Percentiles rank a stretch among this genome's conserved stretches.
Conservation (phyloP, 2,888 invertebrate genomes). For the Cotesia congregata region DNA sequence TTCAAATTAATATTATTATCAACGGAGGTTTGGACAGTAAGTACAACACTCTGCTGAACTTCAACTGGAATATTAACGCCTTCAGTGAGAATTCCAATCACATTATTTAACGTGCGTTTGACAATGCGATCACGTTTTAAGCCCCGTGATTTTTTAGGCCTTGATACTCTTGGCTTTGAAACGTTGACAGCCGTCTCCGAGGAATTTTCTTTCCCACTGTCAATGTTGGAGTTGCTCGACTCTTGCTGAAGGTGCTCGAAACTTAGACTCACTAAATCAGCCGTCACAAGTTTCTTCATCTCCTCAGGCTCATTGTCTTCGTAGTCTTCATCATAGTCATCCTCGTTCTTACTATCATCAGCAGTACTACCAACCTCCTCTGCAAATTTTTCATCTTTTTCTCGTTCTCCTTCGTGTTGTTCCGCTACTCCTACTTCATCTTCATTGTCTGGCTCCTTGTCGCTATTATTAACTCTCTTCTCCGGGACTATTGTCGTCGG, state of each 20-base stretch:
- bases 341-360: slow-evolving; percentile 27
- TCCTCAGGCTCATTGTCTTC: slow-evolving; percentile 31
- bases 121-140: slow-evolving; percentile 55
- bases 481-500: background rate
- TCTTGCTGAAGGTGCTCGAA: slow-evolving; percentile 63
- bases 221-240: slow-evolving; percentile 63
- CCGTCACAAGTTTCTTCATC: slow-evolving; percentile 32
- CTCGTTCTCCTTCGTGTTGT: slow-evolving; percentile 1
- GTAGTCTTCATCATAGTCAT: slow-evolving; percentile 17
- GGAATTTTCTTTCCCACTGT: slow-evolving; percentile 68
- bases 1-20: slow-evolving; percentile 48
- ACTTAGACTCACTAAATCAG: slow-evolving; percentile 51
- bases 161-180: slow-evolving; percentile 59
- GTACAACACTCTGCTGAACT: slow-evolving; percentile 61
- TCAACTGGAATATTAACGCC: slow-evolving; percentile 66
- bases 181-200: slow-evolving; percentile 58
- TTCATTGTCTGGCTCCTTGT: slow-evolving; percentile 16
- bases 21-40: slow-evolving; percentile 61
- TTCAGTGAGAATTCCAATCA: slow-evolving; percentile 67
- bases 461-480: slow-evolving; percentile 22
- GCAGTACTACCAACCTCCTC: slow-evolving; percentile 6
- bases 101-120: slow-evolving; percentile 61
- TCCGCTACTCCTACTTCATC: slow-evolving; percentile 34
- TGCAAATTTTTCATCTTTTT: background rate
- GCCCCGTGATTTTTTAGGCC: slow-evolving; percentile 63